phyloP scores from a whole-genome alignment of 2,113 vertebrate species.

The Malurus alboscapulatus region DNA sequence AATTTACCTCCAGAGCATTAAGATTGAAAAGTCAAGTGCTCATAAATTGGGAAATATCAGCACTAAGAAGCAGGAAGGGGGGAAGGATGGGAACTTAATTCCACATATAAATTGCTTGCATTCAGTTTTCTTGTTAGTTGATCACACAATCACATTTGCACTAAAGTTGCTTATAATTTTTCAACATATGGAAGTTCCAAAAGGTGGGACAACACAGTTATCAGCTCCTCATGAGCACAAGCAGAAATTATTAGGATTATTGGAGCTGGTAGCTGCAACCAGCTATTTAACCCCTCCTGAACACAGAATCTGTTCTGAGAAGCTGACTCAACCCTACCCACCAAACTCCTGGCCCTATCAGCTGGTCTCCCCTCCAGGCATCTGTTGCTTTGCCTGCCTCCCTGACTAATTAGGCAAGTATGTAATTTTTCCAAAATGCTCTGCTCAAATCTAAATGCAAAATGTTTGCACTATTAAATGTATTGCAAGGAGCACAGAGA shows the following conservation, averaged over 20 bases:
- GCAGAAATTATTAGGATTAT: neutral
- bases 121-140: neutral
- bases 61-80: neutral
- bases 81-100: fast-evolving
- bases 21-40: neutral
- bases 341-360: neutral
- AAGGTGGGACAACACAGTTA: neutral
- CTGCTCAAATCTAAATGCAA: neutral
- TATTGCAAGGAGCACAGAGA: neutral
- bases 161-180: neutral
- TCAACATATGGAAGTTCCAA: neutral
- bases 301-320: neutral
- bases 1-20: neutral
- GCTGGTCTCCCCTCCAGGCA: neutral
- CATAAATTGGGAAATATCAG: neutral
- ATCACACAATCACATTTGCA: neutral
- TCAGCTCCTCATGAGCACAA: neutral
- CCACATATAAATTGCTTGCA: neutral
- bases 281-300: neutral
- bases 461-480: neutral
- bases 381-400: neutral
- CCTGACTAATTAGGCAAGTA: neutral
- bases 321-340: fast-evolving
- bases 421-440: neutral
- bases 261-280: neutral